phyloP scores from a whole-genome alignment of 2,113 vertebrate genomes.

The Nestor notabilis region DNA sequence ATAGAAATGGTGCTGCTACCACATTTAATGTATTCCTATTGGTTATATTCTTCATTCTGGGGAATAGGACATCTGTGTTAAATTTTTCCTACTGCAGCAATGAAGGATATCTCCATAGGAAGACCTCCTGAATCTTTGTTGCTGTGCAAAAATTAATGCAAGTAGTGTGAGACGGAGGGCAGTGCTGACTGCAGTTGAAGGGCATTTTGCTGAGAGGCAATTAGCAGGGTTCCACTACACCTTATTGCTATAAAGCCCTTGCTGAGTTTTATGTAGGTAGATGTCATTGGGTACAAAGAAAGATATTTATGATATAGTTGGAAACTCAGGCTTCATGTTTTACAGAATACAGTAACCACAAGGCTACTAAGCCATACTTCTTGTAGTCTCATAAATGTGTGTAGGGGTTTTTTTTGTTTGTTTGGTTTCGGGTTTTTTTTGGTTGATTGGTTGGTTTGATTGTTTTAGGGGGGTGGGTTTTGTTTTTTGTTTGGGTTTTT shows the following conservation, averaged over 20 bases:
- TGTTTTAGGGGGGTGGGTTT: too few relatives aligned
- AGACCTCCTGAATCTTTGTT: background rate
- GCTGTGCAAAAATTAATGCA: background rate
- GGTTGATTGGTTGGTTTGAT: too few relatives aligned
- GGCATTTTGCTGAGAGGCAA: background rate
- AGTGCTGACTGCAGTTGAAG: background rate
- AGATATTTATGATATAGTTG: background rate
- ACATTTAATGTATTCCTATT: background rate
- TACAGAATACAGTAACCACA: background rate
- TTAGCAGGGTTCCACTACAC: background rate
- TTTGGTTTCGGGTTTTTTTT: background rate
- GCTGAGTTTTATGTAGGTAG: background rate
- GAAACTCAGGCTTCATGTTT: background rate
- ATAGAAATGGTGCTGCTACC: background rate
- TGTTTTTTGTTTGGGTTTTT: background rate
- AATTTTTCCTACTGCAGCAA: background rate
- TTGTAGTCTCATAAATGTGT: background rate
- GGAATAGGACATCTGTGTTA: background rate
- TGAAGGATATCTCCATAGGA: background rate
- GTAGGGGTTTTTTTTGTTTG: background rate
- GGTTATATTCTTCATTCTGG: background rate
- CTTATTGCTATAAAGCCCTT: background rate
- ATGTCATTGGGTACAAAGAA: background rate
- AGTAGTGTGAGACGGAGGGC: background rate
- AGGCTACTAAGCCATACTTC: background rate